Evolutionary conservation across 2,797 vertebrate genomes (phyloP).

Genomic region (Anguilla megastoma): DNA sequence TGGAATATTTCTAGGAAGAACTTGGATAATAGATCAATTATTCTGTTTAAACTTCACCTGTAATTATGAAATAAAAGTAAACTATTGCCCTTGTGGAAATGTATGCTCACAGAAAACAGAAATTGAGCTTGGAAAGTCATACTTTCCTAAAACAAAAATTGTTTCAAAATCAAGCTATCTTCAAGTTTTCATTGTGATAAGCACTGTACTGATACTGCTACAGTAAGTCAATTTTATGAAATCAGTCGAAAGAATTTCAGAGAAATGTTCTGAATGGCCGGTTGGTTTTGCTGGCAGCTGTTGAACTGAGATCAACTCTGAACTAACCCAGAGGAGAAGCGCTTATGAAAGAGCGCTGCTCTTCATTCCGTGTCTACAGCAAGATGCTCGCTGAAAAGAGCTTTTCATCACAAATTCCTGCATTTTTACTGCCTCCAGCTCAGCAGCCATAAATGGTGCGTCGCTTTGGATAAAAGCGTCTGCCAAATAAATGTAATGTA

Average conservation of each 20-base stretch:
- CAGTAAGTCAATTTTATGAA: not conserved
- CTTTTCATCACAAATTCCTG: not conserved
- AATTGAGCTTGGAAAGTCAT: not conserved
- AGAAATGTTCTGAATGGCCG: not conserved
- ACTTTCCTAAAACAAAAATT: not conserved
- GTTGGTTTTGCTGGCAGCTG: not conserved
- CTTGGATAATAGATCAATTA: no score
- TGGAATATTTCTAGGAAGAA: no score
- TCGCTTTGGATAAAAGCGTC: not conserved
- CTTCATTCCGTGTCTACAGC: not conserved
- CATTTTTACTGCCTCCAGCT: not conserved
- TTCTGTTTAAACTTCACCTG: not conserved
- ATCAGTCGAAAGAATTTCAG: not conserved
- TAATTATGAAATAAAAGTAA: not conserved
- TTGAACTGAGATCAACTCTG: not conserved
- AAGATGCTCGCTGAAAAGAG: not conserved
- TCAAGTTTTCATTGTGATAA: not conserved
- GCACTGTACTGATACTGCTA: not conserved
- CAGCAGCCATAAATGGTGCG: not conserved
- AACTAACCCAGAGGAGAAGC: not conserved
- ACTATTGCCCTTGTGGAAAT: not conserved
- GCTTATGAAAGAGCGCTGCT: not conserved
- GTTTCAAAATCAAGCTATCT: no score
- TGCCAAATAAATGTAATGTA: no score
- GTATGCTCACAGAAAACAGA: not conserved